These are phyloP conservation scores for Illadopsis cleaveri DNA, from an alignment of 2,113 vertebrate genomes.

Conservation along the genomic window DNA sequence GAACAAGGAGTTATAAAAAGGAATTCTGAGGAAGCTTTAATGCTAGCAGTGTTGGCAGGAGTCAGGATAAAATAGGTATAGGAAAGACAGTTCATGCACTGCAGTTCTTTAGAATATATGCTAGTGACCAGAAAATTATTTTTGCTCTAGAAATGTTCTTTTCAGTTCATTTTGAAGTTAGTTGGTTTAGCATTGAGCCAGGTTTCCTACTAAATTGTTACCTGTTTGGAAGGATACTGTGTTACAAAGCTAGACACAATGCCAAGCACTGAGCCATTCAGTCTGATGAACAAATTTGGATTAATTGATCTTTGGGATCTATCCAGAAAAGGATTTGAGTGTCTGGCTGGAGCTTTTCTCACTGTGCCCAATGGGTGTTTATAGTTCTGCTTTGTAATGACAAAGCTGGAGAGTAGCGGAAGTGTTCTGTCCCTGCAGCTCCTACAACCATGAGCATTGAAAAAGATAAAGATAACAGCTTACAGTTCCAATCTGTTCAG, in stretches of 20 bases:
- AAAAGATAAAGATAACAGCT: conserved; percentile 9
- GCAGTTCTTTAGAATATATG: background rate
- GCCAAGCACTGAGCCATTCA: background rate
- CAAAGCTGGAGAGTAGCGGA: background rate
- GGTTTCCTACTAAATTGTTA: background rate
- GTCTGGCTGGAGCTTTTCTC: conserved; percentile 31
- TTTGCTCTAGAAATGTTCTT: background rate
- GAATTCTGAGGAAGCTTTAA: background rate
- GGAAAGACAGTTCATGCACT: background rate
- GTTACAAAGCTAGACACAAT: background rate
- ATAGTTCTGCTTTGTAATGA: conserved; percentile 6
- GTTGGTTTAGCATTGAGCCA: background rate
- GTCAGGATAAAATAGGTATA: background rate
- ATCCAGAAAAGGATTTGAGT: conserved; percentile 46
- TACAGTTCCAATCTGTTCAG: conserved; percentile 14
- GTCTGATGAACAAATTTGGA: conserved; percentile 34
- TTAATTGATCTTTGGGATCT: conserved; percentile 48
- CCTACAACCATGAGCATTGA: background rate
- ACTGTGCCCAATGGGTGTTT: background rate
- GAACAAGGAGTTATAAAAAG: background rate
- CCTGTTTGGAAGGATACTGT: background rate
- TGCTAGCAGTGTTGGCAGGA: background rate
- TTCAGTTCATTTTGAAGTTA: background rate
- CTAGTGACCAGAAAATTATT: background rate
- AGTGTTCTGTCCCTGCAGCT: background rate